Evolutionary conservation across 1,140 invertebrate genomes (phyloP).

Genomic region (Ceratina australensis): DNA sequence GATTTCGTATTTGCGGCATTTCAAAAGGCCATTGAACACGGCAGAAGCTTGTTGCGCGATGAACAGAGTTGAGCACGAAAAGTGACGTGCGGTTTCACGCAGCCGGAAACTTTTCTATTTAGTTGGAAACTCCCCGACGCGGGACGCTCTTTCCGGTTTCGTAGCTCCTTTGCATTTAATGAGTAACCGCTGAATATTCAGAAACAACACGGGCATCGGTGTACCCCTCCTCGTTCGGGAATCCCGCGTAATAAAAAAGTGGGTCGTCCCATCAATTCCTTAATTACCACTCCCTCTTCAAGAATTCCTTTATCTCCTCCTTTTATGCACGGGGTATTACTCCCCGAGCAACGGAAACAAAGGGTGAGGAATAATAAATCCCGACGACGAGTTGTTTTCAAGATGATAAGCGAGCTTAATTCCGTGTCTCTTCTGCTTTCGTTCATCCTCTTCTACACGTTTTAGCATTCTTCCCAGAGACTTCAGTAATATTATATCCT

Average conservation of each 20-base stretch:
- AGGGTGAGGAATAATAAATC: slow-evolving; percentile 9
- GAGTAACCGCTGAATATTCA: slow-evolving; percentile 41
- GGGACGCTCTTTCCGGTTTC: slow-evolving; percentile 38
- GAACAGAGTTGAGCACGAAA: neutral
- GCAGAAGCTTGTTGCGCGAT: neutral
- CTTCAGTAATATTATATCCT: no score
- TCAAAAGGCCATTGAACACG: slow-evolving; percentile 15
- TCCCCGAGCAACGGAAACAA: neutral
- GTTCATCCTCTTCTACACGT: neutral
- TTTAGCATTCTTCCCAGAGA: neutral
- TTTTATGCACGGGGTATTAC: neutral
- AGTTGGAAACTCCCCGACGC: slow-evolving; percentile 5
- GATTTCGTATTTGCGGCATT: neutral
- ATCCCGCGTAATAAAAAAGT: neutral
- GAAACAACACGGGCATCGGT: slow-evolving; percentile 5
- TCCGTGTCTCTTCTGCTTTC: neutral
- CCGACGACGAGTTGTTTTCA: slow-evolving; percentile 31
- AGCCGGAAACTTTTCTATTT: slow-evolving; percentile 39
- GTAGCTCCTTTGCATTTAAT: slow-evolving; percentile 44
- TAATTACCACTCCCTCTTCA: slow-evolving; percentile 6
- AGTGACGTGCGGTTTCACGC: slow-evolving; percentile 25
- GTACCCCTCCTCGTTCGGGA: neutral
- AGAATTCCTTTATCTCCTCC: neutral
- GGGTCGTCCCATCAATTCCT: slow-evolving; percentile 18
- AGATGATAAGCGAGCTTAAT: slow-evolving; percentile 20